Conservation (phyloP, 2,113 vertebrate genomes). For the Forbesichthys papilliferus region DNA sequence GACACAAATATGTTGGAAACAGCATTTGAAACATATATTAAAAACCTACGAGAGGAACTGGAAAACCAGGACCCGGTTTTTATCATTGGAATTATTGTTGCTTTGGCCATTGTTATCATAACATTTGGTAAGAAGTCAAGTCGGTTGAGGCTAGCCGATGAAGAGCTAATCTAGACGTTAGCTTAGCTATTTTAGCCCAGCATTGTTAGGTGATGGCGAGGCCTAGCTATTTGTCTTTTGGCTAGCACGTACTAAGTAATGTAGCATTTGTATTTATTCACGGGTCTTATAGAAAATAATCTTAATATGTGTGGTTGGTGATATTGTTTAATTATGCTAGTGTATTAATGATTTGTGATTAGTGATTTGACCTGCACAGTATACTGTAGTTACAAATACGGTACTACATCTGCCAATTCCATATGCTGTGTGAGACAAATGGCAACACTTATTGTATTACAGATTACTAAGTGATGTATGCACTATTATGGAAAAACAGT, state of each 20-base stretch:
- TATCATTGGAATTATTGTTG: slow-evolving; percentile 69
- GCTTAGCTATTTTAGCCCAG: slow-evolving; percentile 21
- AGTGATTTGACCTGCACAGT: neutral
- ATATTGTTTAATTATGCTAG: no score
- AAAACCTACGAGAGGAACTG: slow-evolving; percentile 60
- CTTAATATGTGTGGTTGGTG: no score
- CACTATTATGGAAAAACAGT: neutral
- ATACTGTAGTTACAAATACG: neutral
- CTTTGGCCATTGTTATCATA: slow-evolving; percentile 68
- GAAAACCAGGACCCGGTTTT: slow-evolving; percentile 66
- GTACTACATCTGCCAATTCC: neutral
- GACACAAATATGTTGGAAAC: slow-evolving; percentile 49
- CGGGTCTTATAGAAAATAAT: no score
- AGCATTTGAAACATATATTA: slow-evolving; percentile 55
- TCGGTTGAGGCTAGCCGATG: slow-evolving; percentile 12
- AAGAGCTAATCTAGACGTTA: slow-evolving; percentile 13
- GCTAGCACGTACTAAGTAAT: neutral
- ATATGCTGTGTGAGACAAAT: neutral
- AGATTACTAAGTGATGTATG: neutral
- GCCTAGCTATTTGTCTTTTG: neutral
- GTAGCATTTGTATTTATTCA: neutral
- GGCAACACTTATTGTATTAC: no score
- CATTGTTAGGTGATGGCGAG: neutral
- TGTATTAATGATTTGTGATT: no score
- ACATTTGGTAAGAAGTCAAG: slow-evolving; percentile 67